These are phyloP conservation scores for Germaria angustata DNA, from an alignment of 2,888 invertebrate genomes.

Conservation along the genomic window DNA sequence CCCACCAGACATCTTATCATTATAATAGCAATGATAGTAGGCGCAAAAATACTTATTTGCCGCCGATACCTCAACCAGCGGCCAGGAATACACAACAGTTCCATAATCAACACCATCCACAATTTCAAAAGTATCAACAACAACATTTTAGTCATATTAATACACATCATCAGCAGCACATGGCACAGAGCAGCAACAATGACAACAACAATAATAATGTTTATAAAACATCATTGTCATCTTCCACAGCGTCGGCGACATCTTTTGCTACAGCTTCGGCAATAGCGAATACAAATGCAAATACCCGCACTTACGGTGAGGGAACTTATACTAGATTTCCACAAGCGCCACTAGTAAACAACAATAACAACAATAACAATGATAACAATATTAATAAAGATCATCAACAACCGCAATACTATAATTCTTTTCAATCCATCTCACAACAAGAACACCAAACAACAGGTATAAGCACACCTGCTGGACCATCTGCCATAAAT, in stretches of 20 bases:
- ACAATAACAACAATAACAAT: conserved; percentile 60
- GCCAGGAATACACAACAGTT: conserved; percentile 73
- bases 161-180: conserved; percentile 68
- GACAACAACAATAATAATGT: conserved; percentile 70
- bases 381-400: conserved; percentile 54
- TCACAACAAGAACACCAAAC: conserved; percentile 70
- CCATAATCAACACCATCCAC: conserved; percentile 70
- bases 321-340: conserved; percentile 75
- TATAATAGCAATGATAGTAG: conserved; percentile 73
- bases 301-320: conserved; percentile 76
- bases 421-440: conserved; percentile 72
- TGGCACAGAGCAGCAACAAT: conserved; percentile 60
- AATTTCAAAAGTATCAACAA: conserved; percentile 67
- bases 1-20: conserved; percentile 68
- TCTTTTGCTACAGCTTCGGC: conserved; percentile 64
- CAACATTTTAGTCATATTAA: conserved; percentile 68
- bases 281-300: conserved; percentile 62
- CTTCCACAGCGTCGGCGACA: conserved; percentile 66
- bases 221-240: conserved; percentile 72
- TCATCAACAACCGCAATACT: conserved; percentile 71
- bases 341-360: conserved; percentile 49
- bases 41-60: conserved; percentile 77
- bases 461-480: conserved; percentile 48
- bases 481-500: conserved; percentile 61
- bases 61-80: conserved; percentile 74